phyloP scores from a whole-genome alignment of 1,140 invertebrate genomes.

The Ceratosolen solmsi region DNA sequence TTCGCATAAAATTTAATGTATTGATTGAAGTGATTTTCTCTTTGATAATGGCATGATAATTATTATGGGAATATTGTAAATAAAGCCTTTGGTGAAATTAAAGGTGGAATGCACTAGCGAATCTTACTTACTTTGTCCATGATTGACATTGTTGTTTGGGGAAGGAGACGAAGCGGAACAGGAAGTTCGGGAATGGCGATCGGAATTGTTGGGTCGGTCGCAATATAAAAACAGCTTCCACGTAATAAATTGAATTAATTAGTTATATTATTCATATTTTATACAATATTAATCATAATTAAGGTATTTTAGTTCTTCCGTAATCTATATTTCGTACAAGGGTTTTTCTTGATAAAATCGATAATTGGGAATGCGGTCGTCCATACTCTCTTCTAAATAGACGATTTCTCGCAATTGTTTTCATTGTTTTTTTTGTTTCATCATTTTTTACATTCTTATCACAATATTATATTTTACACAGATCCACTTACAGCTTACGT shows the following conservation, averaged over 20 bases:
- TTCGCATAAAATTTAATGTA: too few species aligned
- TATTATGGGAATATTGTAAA: too few species aligned
- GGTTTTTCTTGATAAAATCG: conserved; percentile 62
- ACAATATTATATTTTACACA: conserved; percentile 71
- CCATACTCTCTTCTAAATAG: conserved; percentile 59
- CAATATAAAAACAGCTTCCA: conserved; percentile 33
- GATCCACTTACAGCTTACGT: conserved; percentile 67
- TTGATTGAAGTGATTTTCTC: too few species aligned
- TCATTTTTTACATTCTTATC: conserved; percentile 69
- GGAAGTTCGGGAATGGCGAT: too few species aligned
- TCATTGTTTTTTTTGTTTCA: conserved; percentile 33
- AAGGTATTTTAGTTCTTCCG: conserved; percentile 70
- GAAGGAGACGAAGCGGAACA: not conserved
- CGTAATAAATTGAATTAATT: conserved; percentile 71
- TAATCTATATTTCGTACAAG: conserved; percentile 70
- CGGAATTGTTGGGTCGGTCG: not conserved
- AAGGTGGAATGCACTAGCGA: too few species aligned
- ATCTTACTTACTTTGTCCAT: too few species aligned
- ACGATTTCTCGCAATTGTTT: conserved; percentile 51
- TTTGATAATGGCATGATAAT: too few species aligned
- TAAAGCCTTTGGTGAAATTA: too few species aligned
- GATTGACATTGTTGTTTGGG: too few species aligned
- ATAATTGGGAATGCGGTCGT: conserved; percentile 58
- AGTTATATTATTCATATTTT: conserved; percentile 72
- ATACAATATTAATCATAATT: conserved; percentile 73